A percentile compares a stretch with the other conserved stretches of the same genome.
These are phyloP conservation scores for Spea multiplicata DNA, from an alignment of 2,113 vertebrate genomes.

Conservation along the genomic window DNA sequence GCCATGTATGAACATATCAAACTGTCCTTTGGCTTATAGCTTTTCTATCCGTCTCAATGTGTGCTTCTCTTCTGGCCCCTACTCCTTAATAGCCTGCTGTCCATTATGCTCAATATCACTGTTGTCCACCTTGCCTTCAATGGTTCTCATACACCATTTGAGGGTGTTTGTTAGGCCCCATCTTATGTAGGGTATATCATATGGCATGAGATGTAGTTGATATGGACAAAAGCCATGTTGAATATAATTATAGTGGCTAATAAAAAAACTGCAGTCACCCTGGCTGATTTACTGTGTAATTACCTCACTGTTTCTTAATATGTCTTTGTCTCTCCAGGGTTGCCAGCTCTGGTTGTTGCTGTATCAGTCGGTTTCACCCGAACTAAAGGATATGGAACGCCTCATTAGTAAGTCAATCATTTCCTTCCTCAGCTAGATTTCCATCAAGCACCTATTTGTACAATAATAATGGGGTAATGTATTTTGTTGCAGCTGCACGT, in stretches of 20 bases:
- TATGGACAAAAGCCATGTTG: too few species aligned
- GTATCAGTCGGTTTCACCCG: conserved; percentile 92
- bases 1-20: background rate
- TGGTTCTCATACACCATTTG: background rate
- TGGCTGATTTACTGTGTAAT: too few species aligned
- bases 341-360: conserved; percentile 88
- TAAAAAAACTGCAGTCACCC: too few species aligned
- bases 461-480: background rate
- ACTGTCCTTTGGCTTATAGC: background rate
- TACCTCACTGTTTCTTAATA: background rate
- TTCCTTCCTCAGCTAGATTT: background rate
- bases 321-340: conserved; percentile 59
- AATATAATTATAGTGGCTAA: too few species aligned
- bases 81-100: background rate
- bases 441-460: background rate
- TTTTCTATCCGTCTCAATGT: background rate
- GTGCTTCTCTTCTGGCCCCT: background rate
- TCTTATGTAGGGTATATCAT: too few species aligned
- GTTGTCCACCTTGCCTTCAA: background rate
- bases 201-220: too few species aligned
- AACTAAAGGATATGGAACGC: conserved; percentile 92
- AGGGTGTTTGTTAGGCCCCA: too few species aligned
- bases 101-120: background rate
- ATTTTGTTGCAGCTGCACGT: background rate
- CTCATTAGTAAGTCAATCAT: conserved; percentile 82